phyloP scores from a whole-genome alignment of 2,888 invertebrate genomes.

The Tanytarsus gracilentus region DNA sequence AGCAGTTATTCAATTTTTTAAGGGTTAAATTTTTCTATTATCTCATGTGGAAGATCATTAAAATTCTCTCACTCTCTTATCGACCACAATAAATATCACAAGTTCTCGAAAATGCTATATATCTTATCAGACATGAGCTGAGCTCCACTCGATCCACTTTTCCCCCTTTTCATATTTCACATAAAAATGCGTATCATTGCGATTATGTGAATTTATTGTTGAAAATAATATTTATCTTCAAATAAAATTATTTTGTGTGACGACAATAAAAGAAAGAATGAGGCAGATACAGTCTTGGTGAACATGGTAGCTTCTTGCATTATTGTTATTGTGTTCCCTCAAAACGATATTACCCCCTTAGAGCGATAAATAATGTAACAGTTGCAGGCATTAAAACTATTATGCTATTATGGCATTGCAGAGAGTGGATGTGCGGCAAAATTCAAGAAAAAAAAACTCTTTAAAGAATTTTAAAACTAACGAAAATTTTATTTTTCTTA shows the following conservation, averaged over 20 bases:
- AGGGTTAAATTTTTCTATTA: too few species aligned
- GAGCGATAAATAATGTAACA: slow-evolving; percentile 26
- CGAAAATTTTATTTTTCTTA: not conserved
- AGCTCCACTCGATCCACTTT: not conserved
- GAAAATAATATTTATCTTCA: slow-evolving; percentile 10
- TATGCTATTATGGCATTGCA: slow-evolving; percentile 13
- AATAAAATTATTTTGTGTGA: not conserved
- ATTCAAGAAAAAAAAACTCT: not conserved
- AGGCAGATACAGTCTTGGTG: not conserved
- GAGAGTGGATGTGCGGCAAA: not conserved
- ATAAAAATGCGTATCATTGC: slow-evolving; percentile 26
- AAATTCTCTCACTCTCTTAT: too few species aligned
- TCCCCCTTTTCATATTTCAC: not conserved
- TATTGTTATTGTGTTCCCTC: not conserved
- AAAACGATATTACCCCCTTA: slow-evolving; percentile 2
- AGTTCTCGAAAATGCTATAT: slow-evolving; percentile 16
- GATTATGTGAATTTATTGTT: slow-evolving; percentile 27
- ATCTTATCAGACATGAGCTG: slow-evolving; percentile 11
- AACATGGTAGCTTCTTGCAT: not conserved
- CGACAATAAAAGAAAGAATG: not conserved
- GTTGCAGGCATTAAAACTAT: slow-evolving; percentile 19
- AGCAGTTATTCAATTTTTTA: too few species aligned
- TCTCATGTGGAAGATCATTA: not conserved
- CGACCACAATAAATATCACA: too few species aligned
- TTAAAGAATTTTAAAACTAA: not conserved